Conservation (phyloP, 2,888 invertebrate species). For the Cetonia aurata region DNA sequence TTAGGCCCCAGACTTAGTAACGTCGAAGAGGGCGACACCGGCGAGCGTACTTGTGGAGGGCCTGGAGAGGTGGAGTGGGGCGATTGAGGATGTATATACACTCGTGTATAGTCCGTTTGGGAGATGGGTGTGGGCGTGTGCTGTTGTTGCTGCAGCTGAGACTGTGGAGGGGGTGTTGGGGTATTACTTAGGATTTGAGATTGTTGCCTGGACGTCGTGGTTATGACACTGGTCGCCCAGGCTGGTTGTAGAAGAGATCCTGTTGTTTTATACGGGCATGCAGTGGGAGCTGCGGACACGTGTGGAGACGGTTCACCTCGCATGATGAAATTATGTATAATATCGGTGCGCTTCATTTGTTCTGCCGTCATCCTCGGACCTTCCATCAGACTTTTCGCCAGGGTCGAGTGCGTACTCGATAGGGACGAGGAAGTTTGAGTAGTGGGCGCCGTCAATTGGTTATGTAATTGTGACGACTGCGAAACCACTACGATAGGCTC, state of each 20-base stretch:
- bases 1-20: constrained; percentile 66
- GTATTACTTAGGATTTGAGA: constrained; percentile 58
- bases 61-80: constrained; percentile 67
- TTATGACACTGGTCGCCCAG: constrained; percentile 73
- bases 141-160: constrained; percentile 12
- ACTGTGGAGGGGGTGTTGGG: constrained; percentile 61
- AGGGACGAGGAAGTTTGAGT: constrained; percentile 71
- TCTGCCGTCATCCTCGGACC: constrained; percentile 95
- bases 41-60: constrained; percentile 62
- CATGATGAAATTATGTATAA: constrained; percentile 93
- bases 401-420: constrained; percentile 89
- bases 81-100: constrained; percentile 64
- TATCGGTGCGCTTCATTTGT: constrained; percentile 91
- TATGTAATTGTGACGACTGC: constrained; percentile 59
- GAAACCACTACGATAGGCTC: constrained; percentile 72
- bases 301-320: constrained; percentile 75
- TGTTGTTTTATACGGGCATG: constrained; percentile 63
- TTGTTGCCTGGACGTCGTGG: constrained; percentile 69
- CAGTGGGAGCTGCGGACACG: constrained; percentile 69
- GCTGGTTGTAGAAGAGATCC: constrained; percentile 63
- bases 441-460: constrained; percentile 53
- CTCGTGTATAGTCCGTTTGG: constrained; percentile 66
- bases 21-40: constrained; percentile 63
- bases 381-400: constrained; percentile 91
- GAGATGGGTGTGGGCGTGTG: constrained; percentile 53